Evolutionary conservation across 2,797 vertebrate species (phyloP).

Genomic region (Sus cebifrons): DNA sequence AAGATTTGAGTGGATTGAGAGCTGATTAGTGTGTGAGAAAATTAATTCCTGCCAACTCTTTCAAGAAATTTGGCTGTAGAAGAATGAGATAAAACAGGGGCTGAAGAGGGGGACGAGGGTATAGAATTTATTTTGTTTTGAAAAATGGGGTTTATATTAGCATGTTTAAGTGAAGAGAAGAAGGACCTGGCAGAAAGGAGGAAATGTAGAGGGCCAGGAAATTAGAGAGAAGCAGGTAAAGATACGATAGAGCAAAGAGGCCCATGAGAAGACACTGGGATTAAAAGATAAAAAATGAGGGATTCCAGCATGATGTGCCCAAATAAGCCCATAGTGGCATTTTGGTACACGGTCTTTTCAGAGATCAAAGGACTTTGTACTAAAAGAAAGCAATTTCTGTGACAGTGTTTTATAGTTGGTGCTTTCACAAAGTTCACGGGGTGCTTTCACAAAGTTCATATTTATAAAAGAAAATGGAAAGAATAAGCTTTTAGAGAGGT

Average conservation of each 20-base stretch:
- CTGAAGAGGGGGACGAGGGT: neutral
- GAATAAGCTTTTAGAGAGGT: neutral
- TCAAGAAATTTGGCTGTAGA: neutral
- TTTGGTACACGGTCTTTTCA: neutral
- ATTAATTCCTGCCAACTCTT: neutral
- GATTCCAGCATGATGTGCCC: neutral
- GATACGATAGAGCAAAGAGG: neutral
- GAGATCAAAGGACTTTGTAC: slow-evolving; percentile 36
- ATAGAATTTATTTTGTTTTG: neutral
- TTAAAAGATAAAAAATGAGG: slow-evolving; percentile 17
- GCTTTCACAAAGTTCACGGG: neutral
- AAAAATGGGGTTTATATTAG: neutral
- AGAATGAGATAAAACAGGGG: neutral
- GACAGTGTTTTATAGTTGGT: neutral
- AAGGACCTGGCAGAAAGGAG: neutral
- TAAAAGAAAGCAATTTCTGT: slow-evolving; percentile 39
- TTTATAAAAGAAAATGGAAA: neutral
- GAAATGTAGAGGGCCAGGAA: neutral
- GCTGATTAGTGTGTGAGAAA: neutral
- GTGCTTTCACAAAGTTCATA: neutral
- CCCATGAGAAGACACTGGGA: neutral
- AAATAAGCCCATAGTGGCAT: neutral
- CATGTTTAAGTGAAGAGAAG: slow-evolving; percentile 41
- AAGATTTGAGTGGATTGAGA: neutral
- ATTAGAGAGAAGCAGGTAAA: neutral